Evolutionary conservation across 2,888 invertebrate genomes (phyloP), one percentile per base, ranked within the genome.

Genomic region (Empis livida): DNA sequence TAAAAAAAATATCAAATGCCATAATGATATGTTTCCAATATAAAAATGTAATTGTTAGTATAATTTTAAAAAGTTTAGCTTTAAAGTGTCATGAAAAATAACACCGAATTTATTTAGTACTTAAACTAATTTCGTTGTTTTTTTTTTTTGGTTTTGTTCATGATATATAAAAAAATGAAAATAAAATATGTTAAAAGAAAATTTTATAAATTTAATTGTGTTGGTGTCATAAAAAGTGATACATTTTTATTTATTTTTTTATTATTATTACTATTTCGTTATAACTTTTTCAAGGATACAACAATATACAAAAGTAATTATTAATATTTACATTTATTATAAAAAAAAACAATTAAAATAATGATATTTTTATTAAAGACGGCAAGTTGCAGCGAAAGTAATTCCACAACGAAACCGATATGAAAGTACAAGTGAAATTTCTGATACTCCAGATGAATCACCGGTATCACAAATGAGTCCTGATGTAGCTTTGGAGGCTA

Each of bases 401-500:
- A 16, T 20, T 13, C 44, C 41, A 46, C 15, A 14, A 38, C 49
- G 45, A 11, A 45, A 40, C 20, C 40, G 50, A 42, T 52, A 55
- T 20, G 54, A 53, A 37, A 53, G 51, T 38, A 4, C 5, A 27
- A 55, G 53, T 46, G 56, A 57, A 44, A 40, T 53, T 32, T 56
- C 57, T 14, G 57, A 56, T 37, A 47, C 51, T 15, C 31, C 49
- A 14, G 53, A 52, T 37, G 72, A 73, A 48, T 54, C 54, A 40
- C 51, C 51, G 31, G 48, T 50, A 39, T 50, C 51, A 16, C 53
- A 55, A 20, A 45, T 47, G 65, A 56, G 53, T 46, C 53, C 53
- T 15, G 55, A 53, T 20, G 68, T 70, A 0, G 69, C 71, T 0
- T 48, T 53, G 66, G 75, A 65, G 48, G 58, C 60, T 17, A 59